A percentile compares a stretch with the other conserved stretches of the same genome.
phyloP scores from a whole-genome alignment of 2,888 invertebrate genomes.

The Aethes cnicana region DNA sequence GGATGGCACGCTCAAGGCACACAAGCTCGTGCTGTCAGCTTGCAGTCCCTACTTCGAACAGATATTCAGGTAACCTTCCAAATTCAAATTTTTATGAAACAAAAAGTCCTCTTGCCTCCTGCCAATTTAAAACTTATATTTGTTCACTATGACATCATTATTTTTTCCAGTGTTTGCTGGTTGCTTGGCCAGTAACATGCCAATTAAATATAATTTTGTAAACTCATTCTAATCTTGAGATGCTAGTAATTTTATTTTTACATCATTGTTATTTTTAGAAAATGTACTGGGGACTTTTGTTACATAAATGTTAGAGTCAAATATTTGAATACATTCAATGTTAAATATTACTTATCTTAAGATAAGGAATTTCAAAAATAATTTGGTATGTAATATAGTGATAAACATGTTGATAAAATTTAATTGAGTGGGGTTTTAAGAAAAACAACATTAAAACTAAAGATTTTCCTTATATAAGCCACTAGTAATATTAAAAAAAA shows the following conservation, averaged over 20 bases:
- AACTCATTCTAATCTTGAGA: conserved; percentile 29
- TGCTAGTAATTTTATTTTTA: conserved; percentile 28
- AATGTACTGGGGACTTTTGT: conserved; percentile 34
- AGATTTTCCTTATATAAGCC: conserved; percentile 23
- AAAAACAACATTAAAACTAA: conserved; percentile 14
- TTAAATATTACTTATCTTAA: conserved; percentile 42
- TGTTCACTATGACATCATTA: conserved; percentile 70
- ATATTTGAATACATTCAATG: conserved; percentile 23
- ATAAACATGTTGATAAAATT: conserved; percentile 39
- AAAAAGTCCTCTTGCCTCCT: conserved; percentile 34
- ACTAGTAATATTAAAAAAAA: background rate
- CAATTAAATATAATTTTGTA: conserved; percentile 31
- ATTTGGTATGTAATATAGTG: conserved; percentile 41
- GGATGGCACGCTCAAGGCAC: conserved; percentile 87
- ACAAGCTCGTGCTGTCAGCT: conserved; percentile 88
- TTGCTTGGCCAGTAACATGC: conserved; percentile 20
- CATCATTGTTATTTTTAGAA: conserved; percentile 31
- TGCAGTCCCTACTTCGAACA: conserved; percentile 90
- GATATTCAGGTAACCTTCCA: conserved; percentile 81
- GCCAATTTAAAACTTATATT: conserved; percentile 51
- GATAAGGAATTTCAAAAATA: conserved; percentile 47
- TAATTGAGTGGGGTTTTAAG: background rate
- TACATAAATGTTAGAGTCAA: conserved; percentile 46
- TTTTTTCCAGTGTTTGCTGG: conserved; percentile 56
- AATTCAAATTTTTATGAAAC: conserved; percentile 26